These are phyloP conservation scores for Camponotus fellah DNA, from an alignment of 2,888 invertebrate genomes.

Conservation along the genomic window DNA sequence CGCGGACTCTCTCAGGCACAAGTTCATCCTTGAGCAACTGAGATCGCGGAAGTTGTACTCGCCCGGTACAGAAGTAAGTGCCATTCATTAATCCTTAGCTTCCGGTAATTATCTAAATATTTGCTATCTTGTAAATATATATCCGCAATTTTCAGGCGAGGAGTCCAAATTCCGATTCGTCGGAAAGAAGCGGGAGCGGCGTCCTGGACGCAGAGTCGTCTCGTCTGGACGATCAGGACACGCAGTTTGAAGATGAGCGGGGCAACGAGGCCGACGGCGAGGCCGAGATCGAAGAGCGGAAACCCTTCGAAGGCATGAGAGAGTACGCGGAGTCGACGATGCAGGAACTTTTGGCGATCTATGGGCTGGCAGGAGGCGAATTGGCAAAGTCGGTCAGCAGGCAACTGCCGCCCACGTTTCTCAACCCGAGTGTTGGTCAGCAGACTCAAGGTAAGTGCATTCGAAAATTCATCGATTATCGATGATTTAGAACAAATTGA, in stretches of 20 bases:
- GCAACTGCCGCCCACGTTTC: constrained; percentile 85
- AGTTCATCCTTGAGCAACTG: constrained; percentile 84
- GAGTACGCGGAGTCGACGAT: constrained; percentile 87
- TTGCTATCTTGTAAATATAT: background rate
- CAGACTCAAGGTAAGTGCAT: constrained; percentile 78
- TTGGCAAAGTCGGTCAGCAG: constrained; percentile 85
- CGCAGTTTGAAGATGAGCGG: constrained; percentile 75
- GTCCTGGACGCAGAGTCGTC: constrained; percentile 77
- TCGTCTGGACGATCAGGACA: constrained; percentile 79
- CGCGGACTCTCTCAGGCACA: constrained; percentile 83
- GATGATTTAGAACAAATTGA: background rate
- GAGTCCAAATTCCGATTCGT: constrained; percentile 84
- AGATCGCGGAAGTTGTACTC: constrained; percentile 83
- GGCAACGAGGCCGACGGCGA: constrained; percentile 79
- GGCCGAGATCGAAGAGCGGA: constrained; percentile 76
- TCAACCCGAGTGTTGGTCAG: constrained; percentile 82
- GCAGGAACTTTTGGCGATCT: constrained; percentile 87
- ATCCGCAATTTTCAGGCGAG: constrained; percentile 73
- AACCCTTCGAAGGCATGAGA: constrained; percentile 85
- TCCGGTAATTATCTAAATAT: background rate
- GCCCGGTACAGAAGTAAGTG: constrained; percentile 81
- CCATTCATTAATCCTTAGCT: background rate
- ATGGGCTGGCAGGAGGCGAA: constrained; percentile 86
- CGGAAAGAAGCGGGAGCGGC: constrained; percentile 82
- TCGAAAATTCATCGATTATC: background rate